These are phyloP conservation scores for Lochmaea crataegi DNA, from an alignment of 2,888 invertebrate species.

Conservation along the genomic window DNA sequence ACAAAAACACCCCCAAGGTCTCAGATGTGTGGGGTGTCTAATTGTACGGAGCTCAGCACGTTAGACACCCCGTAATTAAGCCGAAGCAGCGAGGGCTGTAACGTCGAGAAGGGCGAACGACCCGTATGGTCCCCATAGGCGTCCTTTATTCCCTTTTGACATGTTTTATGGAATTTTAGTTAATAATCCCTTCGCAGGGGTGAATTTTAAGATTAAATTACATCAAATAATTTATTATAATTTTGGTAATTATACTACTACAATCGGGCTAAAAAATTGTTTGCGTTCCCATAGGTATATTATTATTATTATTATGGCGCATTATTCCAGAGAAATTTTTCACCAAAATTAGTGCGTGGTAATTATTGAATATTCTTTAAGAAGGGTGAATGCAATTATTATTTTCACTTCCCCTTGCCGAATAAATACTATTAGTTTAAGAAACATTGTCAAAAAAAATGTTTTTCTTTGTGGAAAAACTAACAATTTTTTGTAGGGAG, in stretches of 20 bases:
- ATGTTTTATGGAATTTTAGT: background rate
- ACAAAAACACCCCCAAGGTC: constrained; percentile 41
- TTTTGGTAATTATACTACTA: background rate
- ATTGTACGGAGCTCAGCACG: constrained; percentile 55
- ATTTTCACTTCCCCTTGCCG: too few species aligned
- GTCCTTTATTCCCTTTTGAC: constrained; percentile 2
- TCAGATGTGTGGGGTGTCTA: constrained; percentile 53
- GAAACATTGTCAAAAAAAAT: too few species aligned
- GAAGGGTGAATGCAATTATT: too few species aligned
- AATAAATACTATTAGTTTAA: too few species aligned
- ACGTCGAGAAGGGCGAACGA: constrained; percentile 50
- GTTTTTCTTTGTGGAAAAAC: too few species aligned
- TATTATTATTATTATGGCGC: too few species aligned
- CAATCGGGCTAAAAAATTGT: too few species aligned
- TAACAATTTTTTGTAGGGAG: too few species aligned
- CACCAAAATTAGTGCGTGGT: too few species aligned
- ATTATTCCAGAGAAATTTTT: too few species aligned
- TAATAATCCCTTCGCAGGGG: background rate
- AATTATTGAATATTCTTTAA: too few species aligned
- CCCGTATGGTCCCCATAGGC: constrained; percentile 39
- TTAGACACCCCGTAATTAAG: constrained; percentile 59
- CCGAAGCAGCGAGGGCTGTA: constrained; percentile 51
- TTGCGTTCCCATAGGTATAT: too few species aligned
- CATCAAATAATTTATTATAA: background rate
- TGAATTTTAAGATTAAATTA: background rate